Base-by-base conservation (phyloP, 2,113 vertebrate species). In the Lophura nycthemera region DNA sequence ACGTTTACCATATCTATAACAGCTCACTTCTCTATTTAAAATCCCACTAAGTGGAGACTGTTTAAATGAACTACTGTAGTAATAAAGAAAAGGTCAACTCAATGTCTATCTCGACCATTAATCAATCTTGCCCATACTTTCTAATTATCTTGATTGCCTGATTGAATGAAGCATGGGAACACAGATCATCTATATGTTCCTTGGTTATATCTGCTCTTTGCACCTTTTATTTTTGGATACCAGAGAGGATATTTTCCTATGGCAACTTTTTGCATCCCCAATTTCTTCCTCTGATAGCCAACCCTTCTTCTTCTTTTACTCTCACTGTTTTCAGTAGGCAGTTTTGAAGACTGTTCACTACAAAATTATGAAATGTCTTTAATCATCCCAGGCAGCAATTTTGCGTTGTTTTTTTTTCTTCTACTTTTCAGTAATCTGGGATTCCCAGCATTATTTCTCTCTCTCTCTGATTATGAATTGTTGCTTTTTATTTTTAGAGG, bases 81-180 rank as follows among this genome's bases (percentile, higher is more conserved):
- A 95, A 95, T 95, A 93, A 93, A 92, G 92, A 88, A 96, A 97
- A 96, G 96, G 95, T 95, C 96, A 97, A 75, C 75, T 93, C 87
- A 95, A 91, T 95, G 94, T 94, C 92, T 96, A 81, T 67, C 96
- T 92, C 57, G 94, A 94, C 61, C 96, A 91, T 96, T 96, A 97
- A 95, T 97, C 94, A 97, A 94, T 97, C 96, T 95, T 96, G 89
- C 70, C 75, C 54, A 89, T 95, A 94, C 86, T 81, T 95, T 91
- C 89, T 96, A 96, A 97, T 97, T 97, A 96, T 88, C 96, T 86
- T 96, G 94, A 96, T 94, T 96, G 90, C 85, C 92, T 94, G 83
- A 94, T 73, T 92, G 96, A 97, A 92, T 92, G 88, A 95, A 96
- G 88, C 78, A 69, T 81, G 81, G 88, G 89, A 54, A 96, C 88